Conservation (phyloP, 2,888 invertebrate genomes). For the Nephrotoma appendiculata region DNA sequence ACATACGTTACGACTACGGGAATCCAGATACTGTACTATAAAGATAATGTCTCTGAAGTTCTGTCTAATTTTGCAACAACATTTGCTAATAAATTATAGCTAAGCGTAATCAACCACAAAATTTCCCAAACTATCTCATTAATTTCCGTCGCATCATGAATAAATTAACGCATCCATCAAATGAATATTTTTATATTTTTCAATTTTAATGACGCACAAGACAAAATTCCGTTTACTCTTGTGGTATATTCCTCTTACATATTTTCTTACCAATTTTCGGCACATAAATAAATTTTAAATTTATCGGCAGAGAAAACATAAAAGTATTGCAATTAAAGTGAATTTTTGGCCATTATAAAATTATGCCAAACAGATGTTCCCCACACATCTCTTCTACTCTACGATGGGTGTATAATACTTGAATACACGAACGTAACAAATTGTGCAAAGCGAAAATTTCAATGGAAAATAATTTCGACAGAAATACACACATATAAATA, state of each 20-base stretch:
- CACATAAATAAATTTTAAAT: not conserved
- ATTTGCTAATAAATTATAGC: no score
- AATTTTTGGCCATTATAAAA: not conserved
- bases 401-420: no score
- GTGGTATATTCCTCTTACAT: not conserved
- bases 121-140: not conserved
- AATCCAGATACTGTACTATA: no score
- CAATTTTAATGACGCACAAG: not conserved
- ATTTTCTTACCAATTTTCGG: not conserved
- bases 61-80: no score
- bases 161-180: not conserved
- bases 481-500: not conserved
- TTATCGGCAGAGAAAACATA: not conserved
- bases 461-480: not conserved
- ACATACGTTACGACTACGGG: no score
- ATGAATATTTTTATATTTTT: not conserved
- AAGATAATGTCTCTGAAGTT: no score
- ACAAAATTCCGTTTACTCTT: not conserved
- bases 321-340: not conserved
- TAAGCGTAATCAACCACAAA: no score
- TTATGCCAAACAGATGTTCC: not conserved
- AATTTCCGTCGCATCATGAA: not conserved
- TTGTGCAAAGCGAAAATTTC: not conserved
- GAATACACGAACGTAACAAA: no score
- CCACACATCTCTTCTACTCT: not conserved